Evolutionary conservation across 2,888 invertebrate genomes (phyloP).

Genomic region (Conus canariensis): DNA sequence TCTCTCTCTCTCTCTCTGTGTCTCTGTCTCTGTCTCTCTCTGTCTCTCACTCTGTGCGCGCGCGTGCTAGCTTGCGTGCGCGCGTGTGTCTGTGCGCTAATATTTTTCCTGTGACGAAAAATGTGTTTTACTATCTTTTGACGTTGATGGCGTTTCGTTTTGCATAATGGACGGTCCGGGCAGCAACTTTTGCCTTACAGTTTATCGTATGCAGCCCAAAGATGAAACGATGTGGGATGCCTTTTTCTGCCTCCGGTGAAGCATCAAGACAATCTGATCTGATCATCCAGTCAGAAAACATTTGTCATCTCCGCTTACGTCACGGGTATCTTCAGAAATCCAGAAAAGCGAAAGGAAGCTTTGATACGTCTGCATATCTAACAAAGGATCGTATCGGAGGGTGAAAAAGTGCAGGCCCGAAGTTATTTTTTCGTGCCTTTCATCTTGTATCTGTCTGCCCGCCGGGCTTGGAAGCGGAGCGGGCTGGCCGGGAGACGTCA

Average conservation of each 20-base stretch:
- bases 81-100: neutral
- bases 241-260: constrained; percentile 9
- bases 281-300: constrained; percentile 29
- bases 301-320: constrained; percentile 32
- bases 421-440: constrained; percentile 30
- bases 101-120: neutral
- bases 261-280: constrained; percentile 23
- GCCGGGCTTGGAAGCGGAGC: neutral
- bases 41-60: neutral
- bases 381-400: constrained; percentile 21
- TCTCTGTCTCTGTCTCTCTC: neutral
- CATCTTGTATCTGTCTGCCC: constrained; percentile 23
- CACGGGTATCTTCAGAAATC: constrained; percentile 24
- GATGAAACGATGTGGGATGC: constrained; percentile 17
- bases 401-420: constrained; percentile 26
- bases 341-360: constrained; percentile 33
- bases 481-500: neutral
- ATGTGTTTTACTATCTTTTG: constrained; percentile 22
- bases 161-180: constrained; percentile 5
- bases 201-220: constrained; percentile 22
- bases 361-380: constrained; percentile 38
- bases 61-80: neutral
- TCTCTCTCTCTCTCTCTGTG: neutral
- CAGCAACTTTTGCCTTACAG: neutral
- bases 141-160: constrained; percentile 22